Evolutionary conservation across 2,888 invertebrate species (phyloP).

Genomic region (Agapetus fuscipes): DNA sequence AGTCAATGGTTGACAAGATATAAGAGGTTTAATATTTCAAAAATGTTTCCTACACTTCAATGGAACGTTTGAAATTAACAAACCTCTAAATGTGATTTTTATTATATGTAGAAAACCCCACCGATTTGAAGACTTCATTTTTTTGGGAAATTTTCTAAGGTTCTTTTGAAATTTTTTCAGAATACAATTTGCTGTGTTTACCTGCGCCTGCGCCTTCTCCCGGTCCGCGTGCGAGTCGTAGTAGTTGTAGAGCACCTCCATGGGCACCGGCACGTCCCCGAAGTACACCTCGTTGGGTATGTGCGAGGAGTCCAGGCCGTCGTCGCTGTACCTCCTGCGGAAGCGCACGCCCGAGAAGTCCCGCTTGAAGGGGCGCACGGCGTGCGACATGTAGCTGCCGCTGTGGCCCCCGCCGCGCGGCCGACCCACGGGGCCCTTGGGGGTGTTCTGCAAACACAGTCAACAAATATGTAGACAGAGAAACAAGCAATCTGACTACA

Average conservation of each 20-base stretch:
- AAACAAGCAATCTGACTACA: not conserved
- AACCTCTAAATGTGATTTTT: no score
- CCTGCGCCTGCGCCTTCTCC: conserved; percentile 21
- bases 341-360: conserved; percentile 46
- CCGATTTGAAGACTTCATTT: no score
- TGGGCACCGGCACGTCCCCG: conserved; percentile 42
- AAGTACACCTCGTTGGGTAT: conserved; percentile 47
- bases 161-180: no score
- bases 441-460: conserved; percentile 8
- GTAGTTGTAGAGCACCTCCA: conserved; percentile 41
- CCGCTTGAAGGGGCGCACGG: conserved; percentile 39
- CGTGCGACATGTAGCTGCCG: conserved; percentile 36
- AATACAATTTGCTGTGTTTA: no score
- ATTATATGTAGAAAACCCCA: no score
- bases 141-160: no score
- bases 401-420: conserved; percentile 30
- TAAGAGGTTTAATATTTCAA: no score
- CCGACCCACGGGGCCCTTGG: conserved; percentile 26
- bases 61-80: no score
- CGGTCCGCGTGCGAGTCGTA: conserved; percentile 42
- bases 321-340: conserved; percentile 46
- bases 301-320: conserved; percentile 42
- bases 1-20: no score
- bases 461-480: not conserved
- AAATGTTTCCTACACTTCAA: no score